Evolutionary conservation across 2,888 invertebrate genomes (phyloP).

Genomic region (Amblyjoppa proteus): DNA sequence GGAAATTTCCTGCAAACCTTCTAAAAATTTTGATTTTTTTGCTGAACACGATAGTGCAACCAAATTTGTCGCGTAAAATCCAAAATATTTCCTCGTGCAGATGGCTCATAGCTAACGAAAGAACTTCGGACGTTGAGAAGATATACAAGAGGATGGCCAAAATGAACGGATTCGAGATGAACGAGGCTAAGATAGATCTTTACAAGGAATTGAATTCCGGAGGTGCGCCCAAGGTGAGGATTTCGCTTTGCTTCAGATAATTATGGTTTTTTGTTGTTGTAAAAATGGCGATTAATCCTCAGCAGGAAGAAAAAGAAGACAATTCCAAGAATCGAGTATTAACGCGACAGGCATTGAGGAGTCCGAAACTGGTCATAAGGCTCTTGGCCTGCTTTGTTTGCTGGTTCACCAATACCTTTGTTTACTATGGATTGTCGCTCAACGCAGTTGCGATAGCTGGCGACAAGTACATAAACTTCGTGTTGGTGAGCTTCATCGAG

Average conservation of each 20-base stretch:
- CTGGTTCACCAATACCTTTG: slow-evolving; percentile 92
- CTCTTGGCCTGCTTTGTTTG: slow-evolving; percentile 90
- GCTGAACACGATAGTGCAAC: neutral
- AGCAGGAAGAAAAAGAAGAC: slow-evolving; percentile 56
- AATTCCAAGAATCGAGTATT: slow-evolving; percentile 71
- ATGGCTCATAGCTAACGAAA: slow-evolving; percentile 90
- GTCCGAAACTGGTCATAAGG: slow-evolving; percentile 86
- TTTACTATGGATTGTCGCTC: slow-evolving; percentile 93
- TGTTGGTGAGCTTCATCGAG: slow-evolving; percentile 89
- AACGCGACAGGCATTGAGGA: slow-evolving; percentile 86
- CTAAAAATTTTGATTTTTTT: neutral
- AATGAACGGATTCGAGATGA: slow-evolving; percentile 88
- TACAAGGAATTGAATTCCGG: slow-evolving; percentile 79
- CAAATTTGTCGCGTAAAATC: neutral
- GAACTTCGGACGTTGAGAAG: slow-evolving; percentile 86
- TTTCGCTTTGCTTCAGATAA: neutral
- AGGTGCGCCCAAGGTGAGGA: slow-evolving; percentile 66
- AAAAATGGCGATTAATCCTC: neutral
- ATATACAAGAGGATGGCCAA: slow-evolving; percentile 88
- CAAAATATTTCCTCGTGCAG: slow-evolving; percentile 79
- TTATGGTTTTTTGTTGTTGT: neutral
- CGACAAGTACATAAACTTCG: slow-evolving; percentile 92
- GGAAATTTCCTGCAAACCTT: too few species aligned
- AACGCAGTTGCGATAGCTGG: slow-evolving; percentile 92
- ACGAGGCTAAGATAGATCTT: slow-evolving; percentile 86